Base-by-base conservation (phyloP, 2,797 vertebrate species). In the Perodicticus potto region DNA sequence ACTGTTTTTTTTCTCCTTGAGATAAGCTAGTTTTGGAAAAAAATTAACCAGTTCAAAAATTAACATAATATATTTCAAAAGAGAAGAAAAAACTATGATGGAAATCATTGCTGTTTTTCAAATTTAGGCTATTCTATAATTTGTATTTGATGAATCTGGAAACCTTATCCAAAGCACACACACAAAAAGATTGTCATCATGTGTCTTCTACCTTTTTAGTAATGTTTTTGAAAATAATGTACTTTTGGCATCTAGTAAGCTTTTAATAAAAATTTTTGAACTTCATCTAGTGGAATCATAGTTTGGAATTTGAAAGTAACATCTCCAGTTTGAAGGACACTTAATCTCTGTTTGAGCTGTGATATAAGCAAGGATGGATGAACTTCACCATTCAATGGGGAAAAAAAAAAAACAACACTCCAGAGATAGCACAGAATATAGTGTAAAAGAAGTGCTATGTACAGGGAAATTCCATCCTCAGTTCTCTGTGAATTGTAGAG, bases 31-130 rank as follows among this genome's bases (percentile, higher is more conserved):
- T 14, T 69, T 86, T n/a, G 23, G 82, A 74, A 92, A 89, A 59
- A 80, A 86, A 29, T 37, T 92, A 90, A 95, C 53, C 29, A 78
- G 40, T n/a, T 89, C 70, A 83, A 80, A 77, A 9, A 20, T 83
- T 83, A 81, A 67, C 2, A 23, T 37, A 61, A 81, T 55, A 20
- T 84, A 32, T 82, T 95, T 93, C 32, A 96, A 95, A 86, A 57
- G 3, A 13, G 25, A 7, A 72, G 29, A 59, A 3, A 89, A 83
- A 87, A 65, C 69, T 73, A 89, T 87, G n/a, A 65, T 8, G 77
- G 2, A 76, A 78, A 74, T 82, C 2, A 78, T 94, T 73, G 92
- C 70, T 82, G 86, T 78, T 86, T 85, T 53, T 53, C 13, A 53
- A 89, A 61, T 77, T 90, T 37, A 82, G 17, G 90, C 40, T 9